These are phyloP conservation scores for Chloromyia formosa DNA, from an alignment of 2,888 invertebrate species.

Conservation along the genomic window DNA sequence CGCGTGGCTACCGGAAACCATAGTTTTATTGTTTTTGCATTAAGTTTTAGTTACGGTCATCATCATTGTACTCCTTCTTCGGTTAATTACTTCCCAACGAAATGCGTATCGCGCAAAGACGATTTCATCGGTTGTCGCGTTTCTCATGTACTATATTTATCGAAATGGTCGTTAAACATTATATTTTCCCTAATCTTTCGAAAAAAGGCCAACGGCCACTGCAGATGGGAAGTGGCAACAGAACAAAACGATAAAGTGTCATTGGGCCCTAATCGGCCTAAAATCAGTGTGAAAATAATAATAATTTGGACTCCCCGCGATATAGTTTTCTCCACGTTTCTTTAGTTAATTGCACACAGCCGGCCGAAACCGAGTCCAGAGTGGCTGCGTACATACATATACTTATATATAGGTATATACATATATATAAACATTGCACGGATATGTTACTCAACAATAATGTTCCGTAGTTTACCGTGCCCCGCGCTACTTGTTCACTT, in stretches of 20 bases:
- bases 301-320: conserved; percentile 20
- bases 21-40: conserved; percentile 37
- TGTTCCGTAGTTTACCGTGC: neutral
- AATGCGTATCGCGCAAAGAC: conserved; percentile 6
- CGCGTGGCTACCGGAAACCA: conserved; percentile 30
- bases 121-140: conserved; percentile 15
- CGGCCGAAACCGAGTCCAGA: conserved; percentile 10
- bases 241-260: conserved; percentile 12
- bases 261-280: neutral
- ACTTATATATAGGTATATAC: neutral
- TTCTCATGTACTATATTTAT: too few relatives aligned
- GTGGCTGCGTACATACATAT: too few relatives aligned
- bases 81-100: conserved; percentile 3
- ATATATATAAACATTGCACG: neutral
- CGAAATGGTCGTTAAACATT: too few relatives aligned
- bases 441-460: conserved; percentile 21
- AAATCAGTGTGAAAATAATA: conserved; percentile 43
- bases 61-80: conserved; percentile 21
- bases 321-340: conserved; percentile 26
- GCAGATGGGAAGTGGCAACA: neutral
- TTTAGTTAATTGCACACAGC: conserved; percentile 36
- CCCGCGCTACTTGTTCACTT: conserved; percentile 18
- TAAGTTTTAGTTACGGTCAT: conserved; percentile 1
- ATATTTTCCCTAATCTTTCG: conserved; percentile 9
- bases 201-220: neutral